phyloP scores from a whole-genome alignment of 2,113 vertebrate genomes.

The Silurus meridionalis region DNA sequence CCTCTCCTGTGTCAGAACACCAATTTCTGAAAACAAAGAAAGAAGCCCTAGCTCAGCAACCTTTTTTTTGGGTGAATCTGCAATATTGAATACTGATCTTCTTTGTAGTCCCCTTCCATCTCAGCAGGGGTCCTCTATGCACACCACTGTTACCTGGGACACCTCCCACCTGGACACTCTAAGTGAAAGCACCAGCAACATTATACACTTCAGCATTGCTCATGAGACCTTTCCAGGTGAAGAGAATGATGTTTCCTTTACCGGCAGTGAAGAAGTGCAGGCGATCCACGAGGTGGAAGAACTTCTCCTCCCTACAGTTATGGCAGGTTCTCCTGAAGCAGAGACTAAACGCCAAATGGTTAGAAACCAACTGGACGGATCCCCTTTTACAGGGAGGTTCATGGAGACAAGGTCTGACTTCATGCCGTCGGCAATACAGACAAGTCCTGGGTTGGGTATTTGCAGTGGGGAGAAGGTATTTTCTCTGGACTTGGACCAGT shows the following conservation, averaged over 20 bases:
- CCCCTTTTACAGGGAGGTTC: constrained; percentile 39
- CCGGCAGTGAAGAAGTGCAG: constrained; percentile 48
- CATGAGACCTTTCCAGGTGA: constrained; percentile 69
- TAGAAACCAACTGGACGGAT: background rate
- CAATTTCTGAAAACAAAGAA: background rate
- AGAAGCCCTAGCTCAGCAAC: background rate
- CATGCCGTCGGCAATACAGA: constrained; percentile 16
- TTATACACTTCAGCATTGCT: constrained; percentile 61
- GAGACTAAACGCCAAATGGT: background rate
- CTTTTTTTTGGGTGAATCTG: background rate
- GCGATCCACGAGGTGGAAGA: constrained; percentile 53
- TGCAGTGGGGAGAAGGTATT: constrained; percentile 57
- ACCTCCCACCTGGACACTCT: constrained; percentile 44
- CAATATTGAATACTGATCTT: background rate
- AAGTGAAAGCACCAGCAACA: constrained; percentile 52
- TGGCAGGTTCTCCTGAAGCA: background rate
- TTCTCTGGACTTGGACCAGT: constrained; percentile 67
- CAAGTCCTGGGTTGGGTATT: constrained; percentile 21
- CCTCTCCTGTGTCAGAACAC: background rate
- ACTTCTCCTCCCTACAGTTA: constrained; percentile 42
- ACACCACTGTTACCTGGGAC: constrained; percentile 60
- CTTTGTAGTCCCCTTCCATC: constrained; percentile 16
- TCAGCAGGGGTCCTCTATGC: constrained; percentile 46
- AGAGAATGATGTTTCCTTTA: constrained; percentile 62
- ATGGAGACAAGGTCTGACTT: constrained; percentile 20